phyloP scores from a whole-genome alignment of 2,113 vertebrate species.

The Zapus hudsonius region DNA sequence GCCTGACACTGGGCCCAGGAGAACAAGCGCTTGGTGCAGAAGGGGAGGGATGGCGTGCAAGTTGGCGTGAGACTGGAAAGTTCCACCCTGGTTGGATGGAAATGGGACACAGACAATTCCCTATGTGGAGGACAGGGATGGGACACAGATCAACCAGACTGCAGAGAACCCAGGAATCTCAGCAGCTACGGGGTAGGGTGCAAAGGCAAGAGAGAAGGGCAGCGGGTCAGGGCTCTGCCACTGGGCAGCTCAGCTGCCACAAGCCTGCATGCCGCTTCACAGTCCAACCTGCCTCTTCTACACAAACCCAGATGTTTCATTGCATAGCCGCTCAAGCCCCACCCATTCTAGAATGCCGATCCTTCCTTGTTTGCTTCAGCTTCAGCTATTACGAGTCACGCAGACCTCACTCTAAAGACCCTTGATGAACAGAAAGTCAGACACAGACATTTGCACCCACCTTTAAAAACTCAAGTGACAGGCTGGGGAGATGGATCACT shows the following conservation, averaged over 20 bases:
- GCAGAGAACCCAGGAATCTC: not conserved
- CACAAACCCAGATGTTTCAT: not conserved
- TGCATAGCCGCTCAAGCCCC: not conserved
- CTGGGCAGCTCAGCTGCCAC: not conserved
- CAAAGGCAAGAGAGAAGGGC: not conserved
- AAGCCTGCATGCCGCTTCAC: not conserved
- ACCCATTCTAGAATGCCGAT: not conserved
- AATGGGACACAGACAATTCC: not conserved
- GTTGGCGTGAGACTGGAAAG: not conserved
- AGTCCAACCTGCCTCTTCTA: not conserved
- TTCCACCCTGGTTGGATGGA: not conserved
- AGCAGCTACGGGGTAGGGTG: not conserved
- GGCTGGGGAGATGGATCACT: too few relatives aligned
- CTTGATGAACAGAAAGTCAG: not conserved
- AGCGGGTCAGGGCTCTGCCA: not conserved
- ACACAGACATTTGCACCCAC: not conserved
- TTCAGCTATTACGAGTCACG: not conserved
- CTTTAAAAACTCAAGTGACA: not conserved
- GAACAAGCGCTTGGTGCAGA: not conserved
- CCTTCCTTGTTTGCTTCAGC: not conserved
- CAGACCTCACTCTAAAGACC: not conserved
- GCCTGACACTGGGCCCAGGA: slow-evolving; percentile 1
- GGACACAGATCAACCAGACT: not conserved
- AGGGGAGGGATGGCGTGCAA: not conserved
- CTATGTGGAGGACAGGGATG: not conserved